phyloP scores from a whole-genome alignment of 2,888 invertebrate genomes.

The Tyria jacobaeae region DNA sequence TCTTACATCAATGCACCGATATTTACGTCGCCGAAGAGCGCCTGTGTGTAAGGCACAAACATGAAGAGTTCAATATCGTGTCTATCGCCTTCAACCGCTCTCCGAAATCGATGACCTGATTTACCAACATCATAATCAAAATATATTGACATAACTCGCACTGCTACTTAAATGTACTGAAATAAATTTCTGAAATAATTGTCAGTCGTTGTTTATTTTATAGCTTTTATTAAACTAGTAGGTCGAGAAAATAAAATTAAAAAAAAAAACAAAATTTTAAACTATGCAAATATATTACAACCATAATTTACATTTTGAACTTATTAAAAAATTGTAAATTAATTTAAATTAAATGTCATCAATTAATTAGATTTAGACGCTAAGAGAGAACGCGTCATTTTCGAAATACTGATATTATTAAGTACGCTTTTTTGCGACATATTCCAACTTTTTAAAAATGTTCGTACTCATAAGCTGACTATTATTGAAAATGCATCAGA shows the following conservation, averaged over 20 bases:
- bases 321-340: slow-evolving; percentile 53
- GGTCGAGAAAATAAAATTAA: slow-evolving; percentile 59
- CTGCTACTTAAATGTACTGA: background rate
- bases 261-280: slow-evolving; percentile 52
- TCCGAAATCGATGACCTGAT: slow-evolving; percentile 67
- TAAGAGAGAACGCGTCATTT: slow-evolving; percentile 26
- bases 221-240: slow-evolving; percentile 46
- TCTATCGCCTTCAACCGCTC: slow-evolving; percentile 74
- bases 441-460: slow-evolving; percentile 18
- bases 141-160: slow-evolving; percentile 73
- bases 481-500: slow-evolving; percentile 4
- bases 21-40: slow-evolving; percentile 64
- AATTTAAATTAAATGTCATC: slow-evolving; percentile 48
- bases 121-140: slow-evolving; percentile 73
- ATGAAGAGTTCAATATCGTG: slow-evolving; percentile 65
- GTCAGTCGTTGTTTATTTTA: background rate
- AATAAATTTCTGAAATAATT: background rate
- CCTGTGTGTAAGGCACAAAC: slow-evolving; percentile 51
- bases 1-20: slow-evolving; percentile 75
- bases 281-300: slow-evolving; percentile 78
- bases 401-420: slow-evolving; percentile 63
- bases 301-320: slow-evolving; percentile 71
- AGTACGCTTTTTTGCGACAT: slow-evolving; percentile 49
- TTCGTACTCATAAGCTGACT: slow-evolving; percentile 38
- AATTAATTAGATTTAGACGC: slow-evolving; percentile 31